phyloP scores from a whole-genome alignment of 2,888 invertebrate genomes.

The Andrena minutula region DNA sequence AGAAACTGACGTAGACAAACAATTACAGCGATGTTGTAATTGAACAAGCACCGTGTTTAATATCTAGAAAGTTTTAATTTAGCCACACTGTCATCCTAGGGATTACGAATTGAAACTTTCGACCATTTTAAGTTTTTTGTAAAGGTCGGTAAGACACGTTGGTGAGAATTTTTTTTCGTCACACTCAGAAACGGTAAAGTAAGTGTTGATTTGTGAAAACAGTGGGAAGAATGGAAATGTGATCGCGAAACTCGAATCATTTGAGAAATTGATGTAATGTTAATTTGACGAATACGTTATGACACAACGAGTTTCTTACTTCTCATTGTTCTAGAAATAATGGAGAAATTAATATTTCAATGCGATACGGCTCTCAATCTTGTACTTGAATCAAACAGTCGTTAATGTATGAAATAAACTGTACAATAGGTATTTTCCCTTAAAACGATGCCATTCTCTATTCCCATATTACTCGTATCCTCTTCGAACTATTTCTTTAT shows the following conservation, averaged over 20 bases:
- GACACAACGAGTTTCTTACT: slow-evolving; percentile 32
- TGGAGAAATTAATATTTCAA: slow-evolving; percentile 24
- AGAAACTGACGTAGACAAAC: background rate
- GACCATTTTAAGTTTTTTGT: background rate
- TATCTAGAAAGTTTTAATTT: background rate
- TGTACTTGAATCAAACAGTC: slow-evolving; percentile 51
- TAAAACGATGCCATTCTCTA: slow-evolving; percentile 35
- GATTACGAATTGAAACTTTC: background rate
- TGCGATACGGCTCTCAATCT: slow-evolving; percentile 51
- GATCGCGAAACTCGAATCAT: slow-evolving; percentile 7
- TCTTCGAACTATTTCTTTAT: background rate
- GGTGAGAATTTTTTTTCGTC: background rate
- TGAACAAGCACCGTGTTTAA: slow-evolving; percentile 4
- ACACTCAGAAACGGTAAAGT: background rate
- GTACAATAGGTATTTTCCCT: slow-evolving; percentile 71
- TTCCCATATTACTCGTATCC: background rate
- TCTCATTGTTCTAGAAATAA: slow-evolving; percentile 35
- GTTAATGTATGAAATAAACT: slow-evolving; percentile 70
- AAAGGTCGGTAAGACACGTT: slow-evolving; percentile 7
- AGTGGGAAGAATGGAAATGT: background rate
- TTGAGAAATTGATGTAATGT: slow-evolving; percentile 30
- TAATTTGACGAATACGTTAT: slow-evolving; percentile 21
- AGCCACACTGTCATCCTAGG: background rate
- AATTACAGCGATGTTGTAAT: background rate
- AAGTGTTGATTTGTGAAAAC: background rate